Evolutionary conservation across 1,140 invertebrate genomes (phyloP).

Genomic region (Ceratina australensis): DNA sequence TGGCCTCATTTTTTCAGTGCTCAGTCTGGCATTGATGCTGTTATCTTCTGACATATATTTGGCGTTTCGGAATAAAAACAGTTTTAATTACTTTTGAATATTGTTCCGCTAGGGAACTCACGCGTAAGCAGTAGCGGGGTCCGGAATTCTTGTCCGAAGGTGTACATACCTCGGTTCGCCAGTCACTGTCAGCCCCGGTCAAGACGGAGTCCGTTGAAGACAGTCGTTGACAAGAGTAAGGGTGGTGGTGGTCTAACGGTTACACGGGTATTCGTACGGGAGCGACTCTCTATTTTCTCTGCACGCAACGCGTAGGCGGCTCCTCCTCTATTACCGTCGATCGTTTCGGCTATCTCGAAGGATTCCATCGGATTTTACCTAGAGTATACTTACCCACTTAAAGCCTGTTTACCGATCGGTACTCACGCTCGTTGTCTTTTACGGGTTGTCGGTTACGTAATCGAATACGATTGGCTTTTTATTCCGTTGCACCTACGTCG

Average conservation of each 20-base stretch:
- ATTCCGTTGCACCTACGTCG: conserved; percentile 11
- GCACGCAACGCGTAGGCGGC: conserved; percentile 48
- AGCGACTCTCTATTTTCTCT: conserved; percentile 10
- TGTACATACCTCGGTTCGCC: conserved; percentile 43
- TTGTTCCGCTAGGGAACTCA: too few relatives aligned
- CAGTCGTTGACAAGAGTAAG: conserved; percentile 61
- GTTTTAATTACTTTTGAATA: too few relatives aligned
- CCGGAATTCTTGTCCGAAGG: too few relatives aligned
- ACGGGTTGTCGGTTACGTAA: conserved; percentile 16
- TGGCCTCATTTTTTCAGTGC: too few relatives aligned
- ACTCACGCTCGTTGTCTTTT: conserved; percentile 44
- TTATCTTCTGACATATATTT: too few relatives aligned
- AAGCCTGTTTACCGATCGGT: not conserved
- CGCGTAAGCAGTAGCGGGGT: too few relatives aligned
- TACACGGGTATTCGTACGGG: conserved; percentile 45
- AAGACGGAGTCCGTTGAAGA: conserved; percentile 38
- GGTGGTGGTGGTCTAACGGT: conserved; percentile 61
- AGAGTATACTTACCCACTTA: conserved; percentile 1
- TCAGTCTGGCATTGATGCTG: too few relatives aligned
- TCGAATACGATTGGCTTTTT: conserved; percentile 25
- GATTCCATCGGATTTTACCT: conserved; percentile 9
- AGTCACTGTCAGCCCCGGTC: conserved; percentile 34
- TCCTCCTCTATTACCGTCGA: conserved; percentile 57
- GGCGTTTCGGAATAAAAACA: too few relatives aligned
- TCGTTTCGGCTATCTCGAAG: conserved; percentile 1